A percentile compares a stretch with the other conserved stretches of the same genome.
Evolutionary conservation across 92 coral and sea anemone species (phyloP).

Genomic region (Phenganax subtilis): DNA sequence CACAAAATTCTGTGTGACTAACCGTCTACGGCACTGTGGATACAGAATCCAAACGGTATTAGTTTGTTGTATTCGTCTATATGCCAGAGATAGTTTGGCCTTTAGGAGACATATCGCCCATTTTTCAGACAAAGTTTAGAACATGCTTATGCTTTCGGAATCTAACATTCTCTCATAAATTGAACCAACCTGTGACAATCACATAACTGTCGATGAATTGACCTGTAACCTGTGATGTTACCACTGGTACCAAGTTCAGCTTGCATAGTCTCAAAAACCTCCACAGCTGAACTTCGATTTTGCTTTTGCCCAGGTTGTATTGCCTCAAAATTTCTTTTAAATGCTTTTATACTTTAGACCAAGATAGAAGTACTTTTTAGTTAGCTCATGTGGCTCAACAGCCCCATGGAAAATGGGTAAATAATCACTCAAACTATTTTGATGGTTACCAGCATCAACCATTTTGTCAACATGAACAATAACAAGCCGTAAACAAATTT

Average conservation of each 20-base stretch:
- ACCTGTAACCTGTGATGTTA: background rate
- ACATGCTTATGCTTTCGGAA: background rate
- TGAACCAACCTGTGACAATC: background rate
- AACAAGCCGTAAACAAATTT: too few species aligned
- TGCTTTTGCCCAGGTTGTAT: background rate
- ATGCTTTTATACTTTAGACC: background rate
- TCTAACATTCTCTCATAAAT: background rate
- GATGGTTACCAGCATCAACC: too few species aligned
- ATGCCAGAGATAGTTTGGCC: background rate
- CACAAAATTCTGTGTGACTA: constrained; percentile 6
- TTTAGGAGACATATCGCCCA: background rate
- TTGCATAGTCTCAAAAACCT: background rate
- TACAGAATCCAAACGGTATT: background rate
- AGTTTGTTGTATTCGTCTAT: background rate
- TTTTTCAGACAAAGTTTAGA: background rate
- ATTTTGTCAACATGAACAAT: too few species aligned
- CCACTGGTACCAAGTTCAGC: background rate
- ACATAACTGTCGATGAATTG: background rate
- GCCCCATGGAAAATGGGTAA: too few species aligned
- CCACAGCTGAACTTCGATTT: background rate
- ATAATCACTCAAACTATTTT: too few species aligned
- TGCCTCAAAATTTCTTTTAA: background rate
- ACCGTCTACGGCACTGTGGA: constrained; percentile 6
- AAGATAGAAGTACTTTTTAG: background rate
- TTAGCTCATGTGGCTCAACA: too few species aligned